A percentile compares a stretch with the other conserved stretches of the same genome.
Evolutionary conservation across 2,888 invertebrate genomes (phyloP).

Genomic region (Pardosa pseudoannulata): DNA sequence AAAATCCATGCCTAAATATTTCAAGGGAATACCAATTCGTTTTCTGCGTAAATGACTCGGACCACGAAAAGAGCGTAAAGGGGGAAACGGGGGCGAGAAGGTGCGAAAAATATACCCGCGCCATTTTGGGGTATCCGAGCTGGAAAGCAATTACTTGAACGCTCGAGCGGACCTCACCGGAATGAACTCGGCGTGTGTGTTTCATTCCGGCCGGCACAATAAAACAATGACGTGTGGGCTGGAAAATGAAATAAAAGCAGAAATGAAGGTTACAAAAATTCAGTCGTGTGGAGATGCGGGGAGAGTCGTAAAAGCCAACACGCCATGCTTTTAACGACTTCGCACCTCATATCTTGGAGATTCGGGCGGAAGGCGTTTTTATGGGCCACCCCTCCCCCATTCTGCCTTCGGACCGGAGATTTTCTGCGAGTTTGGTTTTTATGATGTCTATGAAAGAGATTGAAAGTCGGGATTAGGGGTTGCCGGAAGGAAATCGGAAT

Average conservation of each 20-base stretch:
- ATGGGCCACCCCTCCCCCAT: background rate
- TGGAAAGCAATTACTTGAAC: constrained; percentile 59
- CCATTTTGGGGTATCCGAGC: background rate
- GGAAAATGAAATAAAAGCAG: constrained; percentile 70
- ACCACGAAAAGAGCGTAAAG: background rate
- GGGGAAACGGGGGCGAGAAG: background rate
- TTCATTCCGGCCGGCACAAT: constrained; percentile 55
- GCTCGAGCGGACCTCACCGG: constrained; percentile 30
- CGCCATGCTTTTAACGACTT: constrained; percentile 68
- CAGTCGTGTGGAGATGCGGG: constrained; percentile 50
- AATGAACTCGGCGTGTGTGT: constrained; percentile 34
- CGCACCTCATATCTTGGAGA: constrained; percentile 67
- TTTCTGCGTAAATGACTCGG: background rate
- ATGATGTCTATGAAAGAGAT: constrained; percentile 2
- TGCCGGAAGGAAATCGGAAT: too few species aligned
- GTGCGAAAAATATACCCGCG: background rate
- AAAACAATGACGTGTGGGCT: constrained; percentile 71
- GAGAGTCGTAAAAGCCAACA: constrained; percentile 65
- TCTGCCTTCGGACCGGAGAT: background rate
- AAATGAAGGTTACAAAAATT: constrained; percentile 71
- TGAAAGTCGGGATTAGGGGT: background rate
- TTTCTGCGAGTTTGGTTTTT: constrained; percentile 1
- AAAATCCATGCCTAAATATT: too few species aligned
- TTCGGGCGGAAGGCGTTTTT: constrained; percentile 19
- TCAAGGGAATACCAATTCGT: background rate